These are phyloP conservation scores for Portunus trituberculatus DNA, from an alignment of 1,140 invertebrate genomes.

Conservation along the genomic window DNA sequence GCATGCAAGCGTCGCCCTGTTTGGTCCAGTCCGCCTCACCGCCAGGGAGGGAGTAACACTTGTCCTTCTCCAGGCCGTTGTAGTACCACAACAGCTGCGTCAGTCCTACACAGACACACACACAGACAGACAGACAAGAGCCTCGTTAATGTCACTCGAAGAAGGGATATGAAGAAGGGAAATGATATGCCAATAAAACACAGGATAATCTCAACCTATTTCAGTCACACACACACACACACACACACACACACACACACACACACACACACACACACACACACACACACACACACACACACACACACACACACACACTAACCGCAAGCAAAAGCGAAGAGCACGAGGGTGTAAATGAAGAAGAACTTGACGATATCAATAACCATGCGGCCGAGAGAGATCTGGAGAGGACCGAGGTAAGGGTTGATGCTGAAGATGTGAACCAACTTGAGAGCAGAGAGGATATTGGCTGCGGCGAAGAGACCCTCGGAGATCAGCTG, in stretches of 20 bases:
- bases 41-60: conserved; percentile 86
- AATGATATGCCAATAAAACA: neutral
- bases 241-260: neutral
- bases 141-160: neutral
- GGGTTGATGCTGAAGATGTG: conserved; percentile 96
- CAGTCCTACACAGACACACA: conserved; percentile 81
- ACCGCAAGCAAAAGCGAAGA: conserved; percentile 92
- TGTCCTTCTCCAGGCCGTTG: conserved; percentile 88
- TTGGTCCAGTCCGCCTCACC: conserved; percentile 86
- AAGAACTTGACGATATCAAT: conserved; percentile 94
- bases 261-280: conserved; percentile 1
- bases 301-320: conserved; percentile 70
- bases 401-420: conserved; percentile 92
- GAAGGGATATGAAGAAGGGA: neutral
- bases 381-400: conserved; percentile 91
- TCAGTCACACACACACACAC: neutral
- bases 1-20: conserved; percentile 87
- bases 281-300: conserved; percentile 57
- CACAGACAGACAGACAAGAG: neutral
- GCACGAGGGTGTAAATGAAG: conserved; percentile 90
- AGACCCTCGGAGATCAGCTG: conserved; percentile 96
- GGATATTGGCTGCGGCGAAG: conserved; percentile 97
- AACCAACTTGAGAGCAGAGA: conserved; percentile 91
- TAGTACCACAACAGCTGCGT: conserved; percentile 96
- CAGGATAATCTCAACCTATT: too few relatives aligned